Conservation (phyloP, 2,888 invertebrate species). For the Tetramorium bicarinatum region DNA sequence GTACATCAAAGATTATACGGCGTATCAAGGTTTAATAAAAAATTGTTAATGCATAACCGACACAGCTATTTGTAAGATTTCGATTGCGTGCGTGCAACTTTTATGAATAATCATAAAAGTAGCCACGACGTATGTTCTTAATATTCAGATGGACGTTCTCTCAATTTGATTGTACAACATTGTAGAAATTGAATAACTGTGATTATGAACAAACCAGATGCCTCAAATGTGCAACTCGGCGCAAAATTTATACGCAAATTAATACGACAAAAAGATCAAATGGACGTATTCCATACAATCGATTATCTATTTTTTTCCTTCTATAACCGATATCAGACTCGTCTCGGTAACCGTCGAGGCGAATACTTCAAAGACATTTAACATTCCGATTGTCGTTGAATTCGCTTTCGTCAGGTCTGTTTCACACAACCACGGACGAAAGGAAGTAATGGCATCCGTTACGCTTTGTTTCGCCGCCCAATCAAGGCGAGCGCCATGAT, state of each 20-base stretch:
- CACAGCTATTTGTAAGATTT: not conserved
- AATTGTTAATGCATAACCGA: not conserved
- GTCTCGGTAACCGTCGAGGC: conserved; percentile 37
- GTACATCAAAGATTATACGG: conserved; percentile 7
- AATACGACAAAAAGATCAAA: conserved; percentile 25
- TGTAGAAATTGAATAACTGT: not conserved
- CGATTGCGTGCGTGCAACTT: not conserved
- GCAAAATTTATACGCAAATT: conserved; percentile 1
- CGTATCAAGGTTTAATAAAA: not conserved
- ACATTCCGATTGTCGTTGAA: conserved; percentile 67
- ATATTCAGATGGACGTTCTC: not conserved
- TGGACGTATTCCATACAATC: conserved; percentile 57
- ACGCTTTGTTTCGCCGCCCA: conserved; percentile 61
- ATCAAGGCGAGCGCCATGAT: conserved; percentile 59
- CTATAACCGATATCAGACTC: conserved; percentile 57
- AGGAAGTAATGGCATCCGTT: conserved; percentile 56
- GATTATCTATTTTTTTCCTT: conserved; percentile 63
- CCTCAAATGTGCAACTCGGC: conserved; percentile 4
- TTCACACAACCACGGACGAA: conserved; percentile 48
- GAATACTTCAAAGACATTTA: conserved; percentile 67
- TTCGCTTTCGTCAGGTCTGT: conserved; percentile 28
- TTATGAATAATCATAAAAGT: not conserved
- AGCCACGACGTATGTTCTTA: not conserved
- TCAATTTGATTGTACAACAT: not conserved
- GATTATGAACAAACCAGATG: not conserved